Evolutionary conservation across 2,888 invertebrate species (phyloP), one percentile per base, ranked within the genome.

Genomic region (Brachyptera risi): DNA sequence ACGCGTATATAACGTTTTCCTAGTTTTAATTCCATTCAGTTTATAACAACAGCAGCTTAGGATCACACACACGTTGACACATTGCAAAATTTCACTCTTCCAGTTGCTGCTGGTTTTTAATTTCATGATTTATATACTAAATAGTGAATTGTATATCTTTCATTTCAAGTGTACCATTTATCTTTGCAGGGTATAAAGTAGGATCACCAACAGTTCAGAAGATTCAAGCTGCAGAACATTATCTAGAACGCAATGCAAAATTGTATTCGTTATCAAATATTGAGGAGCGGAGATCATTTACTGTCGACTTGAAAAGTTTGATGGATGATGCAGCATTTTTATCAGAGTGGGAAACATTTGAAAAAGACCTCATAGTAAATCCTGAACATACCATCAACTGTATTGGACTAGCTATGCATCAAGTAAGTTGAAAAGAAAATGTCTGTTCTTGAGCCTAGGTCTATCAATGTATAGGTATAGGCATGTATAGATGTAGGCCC

Each of bases 371-470:
- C 42, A 77, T 79, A 66, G 82, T 83, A 61, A 83, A 81, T 63
- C 88, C 93, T 0, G 82, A 84, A 62, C 77, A 78, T 58, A 83
- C 86, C 15, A 76, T 95, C 51, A 80, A 83, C 58, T 84, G 87
- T 60, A 73, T 94, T 59, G 89, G 89, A 51, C 78, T 90, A 64
- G 90, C 91, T 56, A 85, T 93, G 78, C 88, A 93, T 76, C 86
- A 91, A 80, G 85, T 84, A 64, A 69, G 60, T n/a, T n/a, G n/a
- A n/a, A n/a, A n/a, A n/a, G n/a, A n/a, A n/a, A n/a, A n/a, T n/a
- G n/a, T n/a, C n/a, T n/a, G n/a, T n/a, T n/a, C n/a, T n/a, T n/a
- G n/a, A n/a, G n/a, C n/a, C n/a, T n/a, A n/a, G n/a, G n/a, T n/a
- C n/a, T n/a, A n/a, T n/a, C n/a, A n/a, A n/a, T n/a, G n/a, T n/a